phyloP scores from a whole-genome alignment of 1,140 invertebrate species.

The Lepidurus packardi region DNA sequence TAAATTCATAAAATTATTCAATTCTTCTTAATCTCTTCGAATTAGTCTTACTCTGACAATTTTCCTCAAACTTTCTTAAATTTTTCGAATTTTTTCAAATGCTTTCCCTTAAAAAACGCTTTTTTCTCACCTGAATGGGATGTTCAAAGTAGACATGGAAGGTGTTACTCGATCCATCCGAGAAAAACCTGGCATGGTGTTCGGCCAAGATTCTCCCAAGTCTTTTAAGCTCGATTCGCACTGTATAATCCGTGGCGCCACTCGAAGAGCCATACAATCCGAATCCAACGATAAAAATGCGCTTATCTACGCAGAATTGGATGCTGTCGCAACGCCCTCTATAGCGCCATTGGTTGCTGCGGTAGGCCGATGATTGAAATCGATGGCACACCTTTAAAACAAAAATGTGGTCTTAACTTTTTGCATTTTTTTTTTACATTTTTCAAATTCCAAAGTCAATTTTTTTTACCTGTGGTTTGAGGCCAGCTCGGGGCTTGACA shows the following conservation, averaged over 20 bases:
- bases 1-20: background rate
- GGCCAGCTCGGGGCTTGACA: constrained; percentile 69
- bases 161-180: constrained; percentile 86
- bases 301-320: constrained; percentile 84
- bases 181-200: constrained; percentile 86
- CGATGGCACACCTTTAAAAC: constrained; percentile 75
- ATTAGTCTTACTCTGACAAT: no score
- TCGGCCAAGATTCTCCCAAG: constrained; percentile 76
- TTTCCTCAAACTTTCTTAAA: no score
- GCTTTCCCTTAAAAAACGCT: no score
- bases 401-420: background rate
- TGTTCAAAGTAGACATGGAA: constrained; percentile 90
- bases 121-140: constrained; percentile 58
- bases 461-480: constrained; percentile 71
- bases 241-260: constrained; percentile 82
- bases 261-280: constrained; percentile 87
- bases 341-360: constrained; percentile 92
- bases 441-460: constrained; percentile 32
- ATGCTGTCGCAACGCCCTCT: constrained; percentile 85
- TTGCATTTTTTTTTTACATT: constrained; percentile 21
- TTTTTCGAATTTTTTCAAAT: no score
- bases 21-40: no score
- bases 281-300: constrained; percentile 88
- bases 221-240: constrained; percentile 82
- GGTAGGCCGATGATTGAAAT: constrained; percentile 91